Conservation (phyloP, 2,797 vertebrate genomes). For the Vipera latastei region DNA sequence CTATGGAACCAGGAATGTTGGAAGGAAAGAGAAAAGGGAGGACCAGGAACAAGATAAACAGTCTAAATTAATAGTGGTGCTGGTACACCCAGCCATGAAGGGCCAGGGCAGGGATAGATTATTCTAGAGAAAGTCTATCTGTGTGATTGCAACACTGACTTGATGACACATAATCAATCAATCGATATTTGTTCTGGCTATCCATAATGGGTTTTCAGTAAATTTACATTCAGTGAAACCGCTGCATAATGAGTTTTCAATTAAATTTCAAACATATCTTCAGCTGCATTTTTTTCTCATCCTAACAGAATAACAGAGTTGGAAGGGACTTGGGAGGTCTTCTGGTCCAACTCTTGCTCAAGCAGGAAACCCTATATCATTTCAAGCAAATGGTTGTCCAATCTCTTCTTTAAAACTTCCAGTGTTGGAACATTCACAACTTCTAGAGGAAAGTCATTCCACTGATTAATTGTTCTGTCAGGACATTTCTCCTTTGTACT, state of each 20-base stretch:
- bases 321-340: too few species aligned
- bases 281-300: not conserved
- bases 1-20: not conserved
- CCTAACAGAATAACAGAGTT: too few species aligned
- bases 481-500: too few species aligned
- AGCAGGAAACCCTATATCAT: too few species aligned
- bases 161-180: not conserved
- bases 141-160: not conserved
- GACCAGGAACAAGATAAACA: not conserved
- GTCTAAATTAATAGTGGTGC: not conserved
- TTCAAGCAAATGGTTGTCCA: too few species aligned
- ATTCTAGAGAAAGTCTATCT: not conserved
- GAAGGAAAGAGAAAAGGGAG: not conserved
- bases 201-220: not conserved
- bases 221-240: not conserved
- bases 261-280: not conserved
- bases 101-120: not conserved
- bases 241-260: not conserved
- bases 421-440: too few species aligned
- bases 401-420: too few species aligned
- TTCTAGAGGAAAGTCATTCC: too few species aligned
- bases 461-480: too few species aligned
- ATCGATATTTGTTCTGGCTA: not conserved
- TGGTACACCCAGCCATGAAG: too few species aligned
- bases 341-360: too few species aligned